These are phyloP conservation scores for Taxidea taxus DNA, from an alignment of 2,113 vertebrate genomes.

Conservation along the genomic window DNA sequence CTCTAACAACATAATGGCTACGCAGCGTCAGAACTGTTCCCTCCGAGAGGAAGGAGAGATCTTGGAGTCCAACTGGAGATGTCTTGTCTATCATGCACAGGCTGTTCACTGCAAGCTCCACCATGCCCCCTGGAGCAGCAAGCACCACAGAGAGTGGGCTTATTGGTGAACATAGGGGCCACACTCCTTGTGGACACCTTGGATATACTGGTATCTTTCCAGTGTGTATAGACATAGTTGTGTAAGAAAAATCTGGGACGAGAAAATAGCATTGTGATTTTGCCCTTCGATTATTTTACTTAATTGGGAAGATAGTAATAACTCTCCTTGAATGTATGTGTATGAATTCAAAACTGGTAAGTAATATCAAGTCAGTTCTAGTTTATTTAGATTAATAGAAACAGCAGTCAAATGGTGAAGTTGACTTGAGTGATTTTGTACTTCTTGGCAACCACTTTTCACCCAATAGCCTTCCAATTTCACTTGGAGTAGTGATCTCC, in stretches of 20 bases:
- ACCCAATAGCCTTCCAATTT: neutral
- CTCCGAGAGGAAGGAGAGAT: neutral
- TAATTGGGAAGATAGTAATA: neutral
- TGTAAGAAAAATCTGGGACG: neutral
- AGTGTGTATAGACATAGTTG: neutral
- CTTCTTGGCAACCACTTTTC: neutral
- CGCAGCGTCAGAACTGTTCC: neutral
- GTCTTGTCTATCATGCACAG: neutral
- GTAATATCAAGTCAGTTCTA: neutral
- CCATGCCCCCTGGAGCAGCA: fast-evolving
- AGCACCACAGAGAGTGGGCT: neutral
- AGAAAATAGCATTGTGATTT: neutral
- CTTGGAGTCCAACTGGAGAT: neutral
- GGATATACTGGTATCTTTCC: neutral
- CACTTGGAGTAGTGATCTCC: neutral
- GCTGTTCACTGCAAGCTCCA: neutral
- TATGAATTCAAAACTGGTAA: neutral
- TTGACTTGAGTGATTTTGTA: neutral
- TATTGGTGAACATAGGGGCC: neutral
- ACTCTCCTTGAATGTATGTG: neutral
- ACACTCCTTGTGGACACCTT: too few relatives aligned
- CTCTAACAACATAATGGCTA: too few relatives aligned
- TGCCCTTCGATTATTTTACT: neutral
- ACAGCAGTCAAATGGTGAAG: neutral
- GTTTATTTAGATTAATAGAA: neutral